Evolutionary conservation across 2,888 invertebrate species (phyloP), one percentile per base, ranked within the genome.

Genomic region (Cataglyphis cursor): DNA sequence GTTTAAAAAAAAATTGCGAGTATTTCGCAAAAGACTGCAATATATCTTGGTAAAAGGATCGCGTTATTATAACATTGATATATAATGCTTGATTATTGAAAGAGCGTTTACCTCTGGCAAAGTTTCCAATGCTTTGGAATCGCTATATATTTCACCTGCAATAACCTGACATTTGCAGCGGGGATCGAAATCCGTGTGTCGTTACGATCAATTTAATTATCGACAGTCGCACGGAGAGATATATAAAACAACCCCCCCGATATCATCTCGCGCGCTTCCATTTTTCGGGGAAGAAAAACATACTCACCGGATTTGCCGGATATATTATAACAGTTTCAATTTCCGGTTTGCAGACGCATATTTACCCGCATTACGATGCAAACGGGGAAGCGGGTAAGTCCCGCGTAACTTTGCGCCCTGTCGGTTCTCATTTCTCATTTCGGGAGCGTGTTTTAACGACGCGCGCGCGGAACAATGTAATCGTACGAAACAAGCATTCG

Each of bases 291-390:
- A 38, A 68, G 15, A 24, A 38, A 68, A 28, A 15, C 21, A 28
- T n/a, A 35, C 6, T 51, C 28, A 15, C 10, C n/a, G 38, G 38
- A 10, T 64, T 41, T 38, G 18, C 51, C 68, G 38, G 51, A 54
- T 38, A 68, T 54, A 76, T 76, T 68, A 38, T 28, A 76, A 28
- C 76, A 44, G 70, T 54, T 68, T 68, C 38, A 51, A 70, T 54
- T 31, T 31, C 64, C 18, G 31, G 65, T 44, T 75, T 31, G 74
- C 64, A 21, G 21, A 48, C n/a, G 48, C 51, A n/a, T 51, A 51
- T 51, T 51, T 75, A 64, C 44, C 48, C 18, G 35, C 48, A 75
- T 64, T 64, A 48, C 31, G 48, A 74, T 75, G 65, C 74, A 75
- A 75, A 75, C 70, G 51, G 70, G 35, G 24, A 68, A 24, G 51